Evolutionary conservation across 2,113 vertebrate species (phyloP), one percentile per base, ranked within the genome.

Genomic region (Xenus cinereus): DNA sequence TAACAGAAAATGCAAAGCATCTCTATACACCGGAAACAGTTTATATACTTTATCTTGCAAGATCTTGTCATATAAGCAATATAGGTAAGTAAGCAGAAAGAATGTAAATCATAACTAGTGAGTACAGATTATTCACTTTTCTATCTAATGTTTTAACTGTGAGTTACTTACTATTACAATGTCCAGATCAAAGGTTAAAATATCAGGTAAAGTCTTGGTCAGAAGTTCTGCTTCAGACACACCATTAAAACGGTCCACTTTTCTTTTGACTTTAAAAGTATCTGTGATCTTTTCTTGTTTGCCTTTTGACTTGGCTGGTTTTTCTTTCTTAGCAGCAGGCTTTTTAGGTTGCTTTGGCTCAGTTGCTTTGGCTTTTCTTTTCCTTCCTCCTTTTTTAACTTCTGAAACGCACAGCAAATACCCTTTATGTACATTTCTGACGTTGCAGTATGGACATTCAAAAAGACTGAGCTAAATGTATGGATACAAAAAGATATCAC

Each of bases 251-350:
- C 99, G 99, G 90, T 99, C 99, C 28, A 99, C 96, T 98, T 99
- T 99, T 96, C 99, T 98, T 98, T 99, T 99, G 75, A 99, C 99
- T 98, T 99, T 99, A 96, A 99, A 99, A 12, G 98, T 97, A 84
- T 99, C 99, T 10, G 99, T 99, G n/a, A 99, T 99, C 97, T 99
- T 99, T 94, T 99, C 99, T 95, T 99, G 99, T 91, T 99, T 99
- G 28, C 99, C 99, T 54, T 99, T 99, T 26, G 98, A 97, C 87
- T 98, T 98, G 86, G 96, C 66, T 48, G 97, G 17, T 68, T 98
- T 98, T 81, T 97, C 97, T 72, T 97, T 74, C 53, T 96, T 92
- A 76, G 97, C 85, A 84, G 94, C 91, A 69, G 98, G 87, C 6
- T 98, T 98, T 93, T 98, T 98, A 6, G 97, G 93, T 96, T 84